These are phyloP conservation scores for Cosmorhoe ocellata DNA, from an alignment of 2,888 invertebrate species.

Conservation along the genomic window DNA sequence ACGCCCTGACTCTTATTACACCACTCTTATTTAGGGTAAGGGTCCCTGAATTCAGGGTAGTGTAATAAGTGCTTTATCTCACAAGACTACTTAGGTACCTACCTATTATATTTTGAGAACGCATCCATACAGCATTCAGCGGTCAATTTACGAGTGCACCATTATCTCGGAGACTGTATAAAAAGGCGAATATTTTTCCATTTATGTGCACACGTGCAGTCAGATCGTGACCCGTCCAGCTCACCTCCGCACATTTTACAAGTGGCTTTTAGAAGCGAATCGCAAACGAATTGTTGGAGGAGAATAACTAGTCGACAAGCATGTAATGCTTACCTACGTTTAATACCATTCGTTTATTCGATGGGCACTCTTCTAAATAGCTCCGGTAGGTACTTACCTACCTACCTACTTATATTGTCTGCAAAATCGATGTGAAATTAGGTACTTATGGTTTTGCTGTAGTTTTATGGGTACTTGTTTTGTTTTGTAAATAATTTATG, in stretches of 20 bases:
- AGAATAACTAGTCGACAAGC: no score
- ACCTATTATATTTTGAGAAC: background rate
- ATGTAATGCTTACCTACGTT: no score
- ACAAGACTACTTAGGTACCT: no score
- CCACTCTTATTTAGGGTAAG: no score
- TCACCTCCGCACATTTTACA: conserved; percentile 13
- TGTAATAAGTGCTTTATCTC: no score
- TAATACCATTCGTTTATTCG: background rate
- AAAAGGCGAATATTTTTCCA: conserved; percentile 33
- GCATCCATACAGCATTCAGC: conserved; percentile 12
- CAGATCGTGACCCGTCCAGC: conserved; percentile 37
- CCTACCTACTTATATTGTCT: no score
- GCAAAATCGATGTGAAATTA: background rate
- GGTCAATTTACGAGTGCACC: conserved; percentile 29
- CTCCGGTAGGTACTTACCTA: no score
- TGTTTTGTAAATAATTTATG: background rate
- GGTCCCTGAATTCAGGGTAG: no score
- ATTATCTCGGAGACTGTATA: conserved; percentile 27
- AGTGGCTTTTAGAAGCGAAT: conserved; percentile 8
- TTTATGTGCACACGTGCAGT: conserved; percentile 32
- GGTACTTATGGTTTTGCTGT: background rate
- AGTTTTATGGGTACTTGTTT: background rate
- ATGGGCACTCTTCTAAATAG: background rate
- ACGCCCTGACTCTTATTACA: no score
- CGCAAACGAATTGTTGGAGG: conserved; percentile 20